Evolutionary conservation across 30 jellyfish, hydroid and myxozoan genomes (phyloP).

Genomic region (Hydractinia symbiolongicarpus): DNA sequence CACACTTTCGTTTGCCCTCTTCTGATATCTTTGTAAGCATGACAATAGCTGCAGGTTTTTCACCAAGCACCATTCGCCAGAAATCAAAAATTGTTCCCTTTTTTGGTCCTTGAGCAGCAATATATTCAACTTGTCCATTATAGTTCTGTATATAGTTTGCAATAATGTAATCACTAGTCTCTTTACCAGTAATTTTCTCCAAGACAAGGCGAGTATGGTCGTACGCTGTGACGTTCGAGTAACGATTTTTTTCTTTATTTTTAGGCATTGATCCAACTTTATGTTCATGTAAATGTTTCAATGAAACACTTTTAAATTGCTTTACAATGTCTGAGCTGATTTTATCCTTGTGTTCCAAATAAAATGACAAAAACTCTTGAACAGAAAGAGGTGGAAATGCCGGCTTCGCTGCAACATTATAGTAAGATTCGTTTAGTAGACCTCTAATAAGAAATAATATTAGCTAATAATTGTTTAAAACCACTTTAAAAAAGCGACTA

Average conservation of each 20-base stretch:
- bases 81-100: no score
- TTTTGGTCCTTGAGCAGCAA: no score
- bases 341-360: constrained; percentile 13
- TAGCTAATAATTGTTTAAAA: no score
- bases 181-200: constrained; percentile 11
- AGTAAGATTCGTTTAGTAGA: no score
- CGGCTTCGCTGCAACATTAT: not conserved
- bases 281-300: not conserved
- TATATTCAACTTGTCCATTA: not conserved
- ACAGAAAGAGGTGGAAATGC: constrained; percentile 1
- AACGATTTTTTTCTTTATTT: constrained; percentile 11
- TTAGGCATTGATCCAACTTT: constrained; percentile 18
- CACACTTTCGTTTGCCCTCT: no score
- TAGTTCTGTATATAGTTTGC: constrained; percentile 29
- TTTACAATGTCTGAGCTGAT: not conserved
- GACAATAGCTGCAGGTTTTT: no score
- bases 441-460: no score
- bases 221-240: constrained; percentile 20
- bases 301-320: constrained; percentile 27
- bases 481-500: no score
- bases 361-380: constrained; percentile 15
- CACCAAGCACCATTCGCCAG: no score
- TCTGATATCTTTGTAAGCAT: no score
- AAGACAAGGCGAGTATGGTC: constrained; percentile 25
- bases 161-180: constrained; percentile 13